These are phyloP conservation scores for Callyntrura guangdongensis DNA, from an alignment of 2,888 invertebrate genomes.

Conservation along the genomic window DNA sequence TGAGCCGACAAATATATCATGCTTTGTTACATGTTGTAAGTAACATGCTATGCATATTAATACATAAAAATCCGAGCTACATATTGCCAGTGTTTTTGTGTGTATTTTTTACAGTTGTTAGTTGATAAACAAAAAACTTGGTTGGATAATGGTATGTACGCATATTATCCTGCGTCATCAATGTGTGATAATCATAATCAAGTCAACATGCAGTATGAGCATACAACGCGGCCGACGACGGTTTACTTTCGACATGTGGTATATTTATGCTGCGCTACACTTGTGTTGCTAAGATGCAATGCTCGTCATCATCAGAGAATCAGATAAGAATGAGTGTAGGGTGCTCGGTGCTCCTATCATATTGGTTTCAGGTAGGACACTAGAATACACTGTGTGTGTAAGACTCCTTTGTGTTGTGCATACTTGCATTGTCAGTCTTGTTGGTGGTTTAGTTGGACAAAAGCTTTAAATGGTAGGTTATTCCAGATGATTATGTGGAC, in stretches of 20 bases:
- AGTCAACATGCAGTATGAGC: background rate
- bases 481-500: constrained; percentile 80
- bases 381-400: background rate
- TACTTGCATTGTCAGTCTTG: constrained; percentile 35
- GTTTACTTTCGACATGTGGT: background rate
- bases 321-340: background rate
- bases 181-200: background rate
- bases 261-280: background rate
- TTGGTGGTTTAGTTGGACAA: constrained; percentile 72
- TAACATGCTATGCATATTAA: too few relatives aligned
- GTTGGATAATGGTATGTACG: background rate
- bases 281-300: background rate
- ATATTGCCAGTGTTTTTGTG: too few relatives aligned
- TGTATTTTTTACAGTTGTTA: background rate
- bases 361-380: constrained; percentile 52
- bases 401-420: constrained; percentile 42
- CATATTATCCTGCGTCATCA: background rate
- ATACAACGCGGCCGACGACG: background rate
- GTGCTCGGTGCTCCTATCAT: constrained; percentile 32
- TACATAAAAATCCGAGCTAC: too few relatives aligned
- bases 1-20: too few relatives aligned
- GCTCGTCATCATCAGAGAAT: background rate
- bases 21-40: too few relatives aligned
- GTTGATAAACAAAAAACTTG: background rate
- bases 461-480: constrained; percentile 77